phyloP scores from a whole-genome alignment of 2,888 invertebrate species.

The Cephus nigrinus region DNA sequence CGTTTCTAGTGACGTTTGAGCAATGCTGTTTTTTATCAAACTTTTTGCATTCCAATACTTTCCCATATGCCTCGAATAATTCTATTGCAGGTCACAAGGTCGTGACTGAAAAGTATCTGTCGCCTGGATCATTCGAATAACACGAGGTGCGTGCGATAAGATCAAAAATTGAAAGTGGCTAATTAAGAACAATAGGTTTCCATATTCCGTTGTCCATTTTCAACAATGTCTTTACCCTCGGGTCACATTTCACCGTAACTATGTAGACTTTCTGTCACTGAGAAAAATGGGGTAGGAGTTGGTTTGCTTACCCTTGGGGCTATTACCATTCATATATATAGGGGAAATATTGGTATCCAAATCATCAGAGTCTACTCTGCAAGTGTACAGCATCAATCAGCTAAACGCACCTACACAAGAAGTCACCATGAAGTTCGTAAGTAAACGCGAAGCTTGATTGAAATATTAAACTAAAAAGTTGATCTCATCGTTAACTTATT shows the following conservation, averaged over 20 bases:
- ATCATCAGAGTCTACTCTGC: background rate
- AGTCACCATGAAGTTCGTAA: slow-evolving; percentile 5
- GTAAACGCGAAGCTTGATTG: background rate
- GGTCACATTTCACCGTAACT: background rate
- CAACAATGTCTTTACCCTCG: background rate
- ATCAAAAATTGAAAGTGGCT: background rate
- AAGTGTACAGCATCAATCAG: background rate
- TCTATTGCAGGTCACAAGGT: background rate
- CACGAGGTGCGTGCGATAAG: background rate
- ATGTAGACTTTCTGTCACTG: background rate
- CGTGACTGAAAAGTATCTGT: background rate
- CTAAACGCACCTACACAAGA: background rate
- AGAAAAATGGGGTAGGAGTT: slow-evolving; percentile 1
- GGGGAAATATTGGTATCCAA: background rate
- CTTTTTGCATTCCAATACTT: background rate
- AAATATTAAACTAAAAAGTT: background rate
- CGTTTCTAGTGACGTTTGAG: background rate
- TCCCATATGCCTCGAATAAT: background rate
- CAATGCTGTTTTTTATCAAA: background rate
- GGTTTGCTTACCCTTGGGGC: background rate
- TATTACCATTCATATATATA: background rate
- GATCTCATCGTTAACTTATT: background rate
- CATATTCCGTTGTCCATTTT: background rate
- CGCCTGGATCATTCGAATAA: background rate
- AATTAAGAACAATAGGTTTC: background rate